phyloP scores from a whole-genome alignment of 92 coral and sea anemone genomes.

The Epizoanthus rinbou region DNA sequence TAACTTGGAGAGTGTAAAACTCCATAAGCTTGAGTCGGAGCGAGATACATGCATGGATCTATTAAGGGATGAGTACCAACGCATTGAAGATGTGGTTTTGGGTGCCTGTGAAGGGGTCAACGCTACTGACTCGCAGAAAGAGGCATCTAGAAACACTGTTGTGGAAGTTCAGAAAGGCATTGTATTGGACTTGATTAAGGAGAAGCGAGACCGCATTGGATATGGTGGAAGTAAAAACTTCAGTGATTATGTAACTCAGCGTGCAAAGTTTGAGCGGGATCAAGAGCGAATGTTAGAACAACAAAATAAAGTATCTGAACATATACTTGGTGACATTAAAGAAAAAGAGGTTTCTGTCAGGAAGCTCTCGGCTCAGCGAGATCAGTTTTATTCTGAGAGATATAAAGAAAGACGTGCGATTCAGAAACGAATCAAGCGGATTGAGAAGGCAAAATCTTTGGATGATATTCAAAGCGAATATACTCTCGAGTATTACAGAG shows the following conservation, averaged over 20 bases:
- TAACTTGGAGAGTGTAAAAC: slow-evolving; percentile 61
- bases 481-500: slow-evolving; percentile 72
- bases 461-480: slow-evolving; percentile 82
- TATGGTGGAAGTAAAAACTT: slow-evolving; percentile 64
- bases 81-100: slow-evolving; percentile 57
- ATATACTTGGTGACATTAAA: slow-evolving; percentile 66
- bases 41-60: slow-evolving; percentile 61
- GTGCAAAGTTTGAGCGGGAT: slow-evolving; percentile 78
- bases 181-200: slow-evolving; percentile 70
- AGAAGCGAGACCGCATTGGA: slow-evolving; percentile 67
- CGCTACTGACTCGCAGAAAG: slow-evolving; percentile 40
- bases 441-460: slow-evolving; percentile 59
- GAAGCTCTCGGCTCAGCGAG: slow-evolving; percentile 70
- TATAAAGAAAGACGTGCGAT: slow-evolving; percentile 74
- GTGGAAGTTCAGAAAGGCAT: slow-evolving; percentile 58
- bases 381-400: slow-evolving; percentile 77
- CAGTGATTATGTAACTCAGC: slow-evolving; percentile 69
- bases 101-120: slow-evolving; percentile 49
- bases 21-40: slow-evolving; percentile 67
- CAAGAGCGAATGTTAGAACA: slow-evolving; percentile 84
- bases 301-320: slow-evolving; percentile 76
- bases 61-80: slow-evolving; percentile 68
- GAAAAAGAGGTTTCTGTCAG: slow-evolving; percentile 75
- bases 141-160: slow-evolving; percentile 42
- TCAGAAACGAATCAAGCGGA: slow-evolving; percentile 66